Evolutionary conservation across 2,797 vertebrate genomes (phyloP).

Genomic region (Epinephelus malabaricus): DNA sequence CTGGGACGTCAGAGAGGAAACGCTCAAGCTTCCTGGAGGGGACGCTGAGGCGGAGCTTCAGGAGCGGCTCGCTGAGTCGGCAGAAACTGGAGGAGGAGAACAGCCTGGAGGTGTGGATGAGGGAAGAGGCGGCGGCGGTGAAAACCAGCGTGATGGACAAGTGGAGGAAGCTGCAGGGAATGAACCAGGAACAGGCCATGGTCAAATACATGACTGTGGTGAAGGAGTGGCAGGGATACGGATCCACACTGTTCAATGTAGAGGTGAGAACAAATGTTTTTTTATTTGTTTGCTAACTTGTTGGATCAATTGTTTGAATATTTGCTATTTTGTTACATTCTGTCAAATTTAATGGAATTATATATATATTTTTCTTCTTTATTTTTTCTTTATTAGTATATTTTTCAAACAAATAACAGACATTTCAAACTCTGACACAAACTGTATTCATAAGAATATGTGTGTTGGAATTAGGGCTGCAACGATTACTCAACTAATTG

Average conservation of each 20-base stretch:
- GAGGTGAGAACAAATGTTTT: conserved; percentile 87
- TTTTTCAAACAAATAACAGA: too few relatives aligned
- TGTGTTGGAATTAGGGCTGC: too few relatives aligned
- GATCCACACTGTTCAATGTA: conserved; percentile 95
- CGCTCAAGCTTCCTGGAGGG: conserved; percentile 97
- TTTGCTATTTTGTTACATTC: background rate
- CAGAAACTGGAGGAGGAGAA: conserved; percentile 92
- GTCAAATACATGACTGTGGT: conserved; percentile 95
- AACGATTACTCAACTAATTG: too few relatives aligned
- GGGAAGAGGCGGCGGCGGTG: conserved; percentile 91
- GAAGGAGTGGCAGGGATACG: conserved; percentile 97
- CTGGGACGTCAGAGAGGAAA: conserved; percentile 87
- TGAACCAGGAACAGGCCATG: conserved; percentile 95
- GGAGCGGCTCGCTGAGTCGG: conserved; percentile 88
- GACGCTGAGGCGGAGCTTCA: conserved; percentile 93
- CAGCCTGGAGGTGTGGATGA: conserved; percentile 94
- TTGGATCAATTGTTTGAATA: background rate
- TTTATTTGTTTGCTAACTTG: too few relatives aligned
- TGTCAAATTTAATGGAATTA: background rate
- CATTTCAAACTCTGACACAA: too few relatives aligned
- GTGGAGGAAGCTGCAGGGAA: conserved; percentile 94
- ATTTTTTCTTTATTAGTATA: too few relatives aligned
- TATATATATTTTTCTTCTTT: too few relatives aligned
- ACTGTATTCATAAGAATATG: too few relatives aligned
- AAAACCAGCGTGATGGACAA: conserved; percentile 93